phyloP scores from a whole-genome alignment of 2,113 vertebrate species.

The Rousettus leschenaultii region DNA sequence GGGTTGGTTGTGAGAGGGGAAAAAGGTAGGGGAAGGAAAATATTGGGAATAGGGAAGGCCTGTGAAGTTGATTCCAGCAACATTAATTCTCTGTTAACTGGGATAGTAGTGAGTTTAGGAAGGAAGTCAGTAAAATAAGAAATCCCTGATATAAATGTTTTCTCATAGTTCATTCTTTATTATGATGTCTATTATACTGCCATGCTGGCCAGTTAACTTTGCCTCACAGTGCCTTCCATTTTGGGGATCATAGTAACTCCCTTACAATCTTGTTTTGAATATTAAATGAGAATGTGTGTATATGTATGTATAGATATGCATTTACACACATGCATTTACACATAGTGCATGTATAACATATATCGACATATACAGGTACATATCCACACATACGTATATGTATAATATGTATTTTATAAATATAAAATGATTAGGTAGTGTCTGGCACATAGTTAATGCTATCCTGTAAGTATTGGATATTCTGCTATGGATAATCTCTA shows the following conservation, averaged over 20 bases:
- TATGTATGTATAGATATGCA: background rate
- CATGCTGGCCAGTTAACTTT: background rate
- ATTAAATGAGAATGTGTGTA: background rate
- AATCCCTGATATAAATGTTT: background rate
- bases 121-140: background rate
- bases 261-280: background rate
- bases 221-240: background rate
- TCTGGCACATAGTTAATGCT: background rate
- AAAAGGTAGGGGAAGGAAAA: no score
- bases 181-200: background rate
- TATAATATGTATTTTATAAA: background rate
- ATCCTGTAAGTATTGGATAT: background rate
- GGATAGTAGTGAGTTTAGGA: background rate
- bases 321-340: no score
- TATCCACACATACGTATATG: no score
- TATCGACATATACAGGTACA: no score
- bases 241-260: background rate
- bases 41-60: accelerated
- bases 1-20: background rate
- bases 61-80: background rate
- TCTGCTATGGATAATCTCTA: background rate
- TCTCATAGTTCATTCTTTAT: background rate
- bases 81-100: background rate
- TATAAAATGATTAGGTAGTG: background rate
- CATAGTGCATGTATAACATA: background rate